These are phyloP conservation scores for Monomorium pharaonis DNA, from an alignment of 1,140 invertebrate species.

Conservation along the genomic window DNA sequence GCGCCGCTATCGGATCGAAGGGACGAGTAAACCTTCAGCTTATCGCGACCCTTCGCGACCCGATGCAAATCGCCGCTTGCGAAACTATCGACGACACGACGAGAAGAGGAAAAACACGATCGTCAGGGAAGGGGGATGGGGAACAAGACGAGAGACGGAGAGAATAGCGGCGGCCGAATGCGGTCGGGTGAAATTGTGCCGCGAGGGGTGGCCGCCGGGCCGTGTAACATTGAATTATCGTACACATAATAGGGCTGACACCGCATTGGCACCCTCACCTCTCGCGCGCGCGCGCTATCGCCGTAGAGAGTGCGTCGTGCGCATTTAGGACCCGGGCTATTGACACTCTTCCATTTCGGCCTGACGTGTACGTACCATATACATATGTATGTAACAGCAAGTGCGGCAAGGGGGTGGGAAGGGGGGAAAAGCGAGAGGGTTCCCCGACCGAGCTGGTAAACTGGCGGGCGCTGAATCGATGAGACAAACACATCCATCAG, in stretches of 20 bases:
- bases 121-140: background rate
- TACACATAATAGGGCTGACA: conserved; percentile 74
- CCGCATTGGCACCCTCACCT: conserved; percentile 67
- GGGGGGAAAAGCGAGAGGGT: background rate
- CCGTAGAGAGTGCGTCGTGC: conserved; percentile 45
- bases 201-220: conserved; percentile 33
- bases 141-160: background rate
- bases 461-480: conserved; percentile 69
- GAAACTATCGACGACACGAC: background rate
- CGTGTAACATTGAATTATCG: conserved; percentile 71
- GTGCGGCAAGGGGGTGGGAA: background rate
- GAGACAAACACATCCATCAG: conserved; percentile 77
- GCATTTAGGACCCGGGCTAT: conserved; percentile 68
- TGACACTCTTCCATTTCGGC: conserved; percentile 72
- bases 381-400: conserved; percentile 25
- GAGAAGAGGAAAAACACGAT: conserved; percentile 1
- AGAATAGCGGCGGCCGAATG: background rate
- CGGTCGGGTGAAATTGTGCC: conserved; percentile 40
- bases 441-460: conserved; percentile 65
- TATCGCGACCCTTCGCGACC: conserved; percentile 42
- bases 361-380: conserved; percentile 48
- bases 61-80: conserved; percentile 63
- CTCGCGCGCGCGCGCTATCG: conserved; percentile 43
- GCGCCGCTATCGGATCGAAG: conserved; percentile 66
- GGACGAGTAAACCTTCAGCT: conserved; percentile 23